Evolutionary conservation across 2,797 vertebrate species (phyloP).

Genomic region (Chaunax sp.): DNA sequence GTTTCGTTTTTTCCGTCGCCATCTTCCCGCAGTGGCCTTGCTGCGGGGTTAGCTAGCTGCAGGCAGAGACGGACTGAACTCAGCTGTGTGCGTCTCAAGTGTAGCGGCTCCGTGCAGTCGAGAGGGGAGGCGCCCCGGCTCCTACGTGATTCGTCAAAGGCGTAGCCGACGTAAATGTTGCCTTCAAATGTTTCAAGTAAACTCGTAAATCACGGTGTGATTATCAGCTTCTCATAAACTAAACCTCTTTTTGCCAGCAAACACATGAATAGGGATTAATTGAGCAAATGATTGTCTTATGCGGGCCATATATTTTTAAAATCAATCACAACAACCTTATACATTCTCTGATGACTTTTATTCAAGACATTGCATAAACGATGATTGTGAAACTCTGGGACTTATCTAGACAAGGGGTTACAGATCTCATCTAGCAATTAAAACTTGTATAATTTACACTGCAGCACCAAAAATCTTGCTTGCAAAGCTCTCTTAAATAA

Average conservation of each 20-base stretch:
- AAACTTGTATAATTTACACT: not conserved
- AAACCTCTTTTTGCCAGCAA: not conserved
- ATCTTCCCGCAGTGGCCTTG: slow-evolving; percentile 92
- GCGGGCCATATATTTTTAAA: not conserved
- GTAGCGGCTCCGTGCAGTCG: slow-evolving; percentile 37
- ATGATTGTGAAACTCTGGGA: too few species aligned
- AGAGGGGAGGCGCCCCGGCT: slow-evolving; percentile 56
- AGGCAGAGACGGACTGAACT: slow-evolving; percentile 63
- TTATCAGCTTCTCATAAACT: not conserved
- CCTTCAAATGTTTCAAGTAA: slow-evolving; percentile 41
- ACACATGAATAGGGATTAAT: too few species aligned
- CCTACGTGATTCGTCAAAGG: slow-evolving; percentile 50
- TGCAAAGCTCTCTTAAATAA: not conserved
- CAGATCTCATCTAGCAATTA: not conserved
- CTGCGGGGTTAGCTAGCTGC: slow-evolving; percentile 66
- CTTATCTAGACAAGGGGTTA: not conserved
- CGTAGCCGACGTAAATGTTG: slow-evolving; percentile 45
- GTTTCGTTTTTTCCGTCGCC: slow-evolving; percentile 96
- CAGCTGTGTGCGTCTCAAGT: slow-evolving; percentile 53
- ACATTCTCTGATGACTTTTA: not conserved
- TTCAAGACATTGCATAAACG: not conserved
- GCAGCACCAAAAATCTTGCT: not conserved
- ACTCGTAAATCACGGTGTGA: not conserved
- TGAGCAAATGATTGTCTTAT: too few species aligned
- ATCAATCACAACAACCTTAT: too few species aligned